Evolutionary conservation across 2,888 invertebrate genomes (phyloP).

Genomic region (Bruchidius siliquastri): DNA sequence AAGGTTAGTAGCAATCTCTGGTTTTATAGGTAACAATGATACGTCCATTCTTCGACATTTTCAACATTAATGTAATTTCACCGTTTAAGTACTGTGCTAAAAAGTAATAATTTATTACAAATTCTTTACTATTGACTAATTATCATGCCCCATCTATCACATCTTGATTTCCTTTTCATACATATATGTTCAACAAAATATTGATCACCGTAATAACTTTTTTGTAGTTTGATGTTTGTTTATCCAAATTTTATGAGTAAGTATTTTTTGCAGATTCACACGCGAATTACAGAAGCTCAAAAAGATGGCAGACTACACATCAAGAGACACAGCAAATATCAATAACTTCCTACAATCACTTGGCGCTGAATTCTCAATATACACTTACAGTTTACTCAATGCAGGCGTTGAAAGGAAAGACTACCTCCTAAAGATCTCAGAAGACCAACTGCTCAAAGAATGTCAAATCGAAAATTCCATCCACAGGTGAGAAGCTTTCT

Average conservation of each 20-base stretch:
- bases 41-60: too few species aligned
- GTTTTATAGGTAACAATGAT: too few species aligned
- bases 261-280: slow-evolving; percentile 64
- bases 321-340: slow-evolving; percentile 86
- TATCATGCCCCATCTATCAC: too few species aligned
- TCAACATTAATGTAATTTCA: too few species aligned
- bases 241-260: too few species aligned
- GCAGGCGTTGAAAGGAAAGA: slow-evolving; percentile 87
- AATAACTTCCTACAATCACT: slow-evolving; percentile 79
- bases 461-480: slow-evolving; percentile 93
- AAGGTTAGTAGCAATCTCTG: slow-evolving; percentile 51
- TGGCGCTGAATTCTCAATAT: slow-evolving; percentile 87
- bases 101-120: too few species aligned
- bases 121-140: too few species aligned
- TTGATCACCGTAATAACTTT: too few species aligned
- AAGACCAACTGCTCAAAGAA: slow-evolving; percentile 86
- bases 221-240: too few species aligned
- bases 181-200: too few species aligned
- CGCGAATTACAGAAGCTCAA: slow-evolving; percentile 89
- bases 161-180: too few species aligned
- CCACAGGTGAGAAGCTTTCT: slow-evolving; percentile 57
- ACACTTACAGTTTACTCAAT: slow-evolving; percentile 94
- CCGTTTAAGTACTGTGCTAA: too few species aligned
- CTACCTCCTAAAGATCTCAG: slow-evolving; percentile 77
- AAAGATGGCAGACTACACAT: slow-evolving; percentile 94